A percentile compares a stretch with the other conserved stretches of the same genome.
These are phyloP conservation scores for Muraenolepis orangiensis DNA, from an alignment of 2,797 vertebrate species.

Conservation along the genomic window DNA sequence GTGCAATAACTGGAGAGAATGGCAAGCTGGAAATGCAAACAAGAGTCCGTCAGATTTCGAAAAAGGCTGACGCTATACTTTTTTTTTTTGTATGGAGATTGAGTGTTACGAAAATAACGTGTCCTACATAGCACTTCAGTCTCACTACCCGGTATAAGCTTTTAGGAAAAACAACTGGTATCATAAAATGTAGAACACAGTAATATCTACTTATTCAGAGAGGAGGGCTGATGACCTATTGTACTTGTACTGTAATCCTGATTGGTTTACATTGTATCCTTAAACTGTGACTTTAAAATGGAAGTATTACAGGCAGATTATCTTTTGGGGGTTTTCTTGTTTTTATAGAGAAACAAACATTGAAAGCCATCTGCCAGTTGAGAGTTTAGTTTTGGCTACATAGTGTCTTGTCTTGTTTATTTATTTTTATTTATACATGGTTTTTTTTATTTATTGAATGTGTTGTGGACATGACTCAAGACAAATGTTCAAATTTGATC, in stretches of 20 bases:
- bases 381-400: constrained; percentile 75
- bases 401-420: constrained; percentile 72
- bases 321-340: constrained; percentile 44
- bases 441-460: constrained; percentile 74
- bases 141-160: constrained; percentile 76
- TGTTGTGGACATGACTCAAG: constrained; percentile 70
- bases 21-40: constrained; percentile 67
- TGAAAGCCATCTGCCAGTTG: constrained; percentile 74
- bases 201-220: constrained; percentile 60
- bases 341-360: constrained; percentile 64
- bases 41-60: constrained; percentile 51
- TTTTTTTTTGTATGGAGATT: constrained; percentile 44
- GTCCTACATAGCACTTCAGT: constrained; percentile 70
- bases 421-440: constrained; percentile 78
- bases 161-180: constrained; percentile 69
- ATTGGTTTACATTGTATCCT: constrained; percentile 76
- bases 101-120: constrained; percentile 54
- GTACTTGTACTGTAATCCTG: constrained; percentile 69
- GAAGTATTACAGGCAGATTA: constrained; percentile 68
- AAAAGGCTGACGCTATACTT: constrained; percentile 38
- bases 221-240: constrained; percentile 55
- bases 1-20: constrained; percentile 80
- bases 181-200: constrained; percentile 62
- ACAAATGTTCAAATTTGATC: constrained; percentile 70
- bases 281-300: constrained; percentile 79